Evolutionary conservation across 2,113 vertebrate species (phyloP).

Genomic region (Aegotheles bennettii): DNA sequence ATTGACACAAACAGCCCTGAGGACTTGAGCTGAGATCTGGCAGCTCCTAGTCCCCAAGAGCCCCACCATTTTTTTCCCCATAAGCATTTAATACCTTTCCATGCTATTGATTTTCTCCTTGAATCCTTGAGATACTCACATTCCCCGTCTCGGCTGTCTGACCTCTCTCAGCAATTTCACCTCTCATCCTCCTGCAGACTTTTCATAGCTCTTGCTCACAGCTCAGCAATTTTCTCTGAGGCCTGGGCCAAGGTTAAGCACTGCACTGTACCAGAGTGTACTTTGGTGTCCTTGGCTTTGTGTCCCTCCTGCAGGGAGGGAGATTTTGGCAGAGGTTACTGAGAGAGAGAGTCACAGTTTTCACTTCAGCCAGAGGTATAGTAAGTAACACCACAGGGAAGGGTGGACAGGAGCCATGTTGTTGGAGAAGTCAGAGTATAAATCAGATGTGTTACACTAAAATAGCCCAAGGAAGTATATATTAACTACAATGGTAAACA

Average conservation of each 20-base stretch:
- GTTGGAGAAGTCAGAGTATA: not conserved
- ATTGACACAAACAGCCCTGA: not conserved
- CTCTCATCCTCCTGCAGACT: not conserved
- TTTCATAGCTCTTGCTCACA: not conserved
- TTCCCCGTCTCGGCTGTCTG: not conserved
- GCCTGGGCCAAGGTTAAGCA: not conserved
- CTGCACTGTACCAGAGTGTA: not conserved
- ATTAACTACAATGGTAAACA: not conserved
- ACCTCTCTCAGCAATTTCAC: not conserved
- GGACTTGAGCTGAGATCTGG: not conserved
- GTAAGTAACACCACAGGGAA: not conserved
- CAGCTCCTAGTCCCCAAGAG: not conserved
- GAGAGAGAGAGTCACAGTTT: not conserved
- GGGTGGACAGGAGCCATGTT: not conserved
- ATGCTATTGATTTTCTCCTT: not conserved
- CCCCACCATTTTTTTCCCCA: rapidly evolving
- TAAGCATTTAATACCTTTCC: not conserved
- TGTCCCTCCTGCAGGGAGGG: not conserved
- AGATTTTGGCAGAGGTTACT: not conserved
- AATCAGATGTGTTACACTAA: not conserved
- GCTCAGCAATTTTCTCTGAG: not conserved
- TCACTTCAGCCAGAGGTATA: not conserved
- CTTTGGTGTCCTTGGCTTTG: not conserved
- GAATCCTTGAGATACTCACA: not conserved
- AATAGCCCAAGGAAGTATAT: not conserved